Conservation (phyloP, 2,797 vertebrate genomes). For the Onychomys leucogaster region DNA sequence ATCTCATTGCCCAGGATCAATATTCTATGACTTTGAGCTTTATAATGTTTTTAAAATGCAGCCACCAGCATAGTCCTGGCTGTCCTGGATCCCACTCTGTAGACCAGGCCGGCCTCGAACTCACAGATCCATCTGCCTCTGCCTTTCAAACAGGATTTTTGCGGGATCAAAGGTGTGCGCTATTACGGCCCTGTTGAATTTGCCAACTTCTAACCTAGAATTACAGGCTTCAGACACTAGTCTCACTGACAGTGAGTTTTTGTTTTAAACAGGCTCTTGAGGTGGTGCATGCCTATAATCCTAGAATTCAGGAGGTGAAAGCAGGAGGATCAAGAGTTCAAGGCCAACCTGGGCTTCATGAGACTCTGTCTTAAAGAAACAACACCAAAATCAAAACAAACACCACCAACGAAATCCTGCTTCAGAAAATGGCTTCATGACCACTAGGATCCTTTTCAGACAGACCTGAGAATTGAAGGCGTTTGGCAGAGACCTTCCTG, state of each 20-base stretch:
- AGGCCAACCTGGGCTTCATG: not conserved
- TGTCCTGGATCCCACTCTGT: not conserved
- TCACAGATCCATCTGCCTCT: not conserved
- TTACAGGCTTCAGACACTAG: not conserved
- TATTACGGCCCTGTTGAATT: not conserved
- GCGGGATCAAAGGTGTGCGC: not conserved
- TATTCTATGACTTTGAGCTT: slow-evolving; percentile 2
- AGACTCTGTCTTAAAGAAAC: not conserved
- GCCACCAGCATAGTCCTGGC: not conserved
- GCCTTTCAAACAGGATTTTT: not conserved
- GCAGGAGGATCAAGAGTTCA: not conserved
- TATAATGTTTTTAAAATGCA: not conserved
- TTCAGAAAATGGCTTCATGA: not conserved
- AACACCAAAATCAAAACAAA: not conserved
- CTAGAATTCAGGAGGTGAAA: too few species aligned
- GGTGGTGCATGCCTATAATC: not conserved
- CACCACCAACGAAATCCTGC: not conserved
- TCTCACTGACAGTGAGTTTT: not conserved
- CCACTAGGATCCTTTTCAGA: not conserved
- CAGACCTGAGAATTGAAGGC: not conserved
- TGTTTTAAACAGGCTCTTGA: not conserved
- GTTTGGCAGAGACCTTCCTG: not conserved
- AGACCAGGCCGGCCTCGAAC: not conserved
- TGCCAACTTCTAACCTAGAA: not conserved
- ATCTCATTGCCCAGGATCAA: not conserved